These are phyloP conservation scores for Emydocephalus ijimae DNA, from an alignment of 2,113 vertebrate genomes.

Conservation along the genomic window DNA sequence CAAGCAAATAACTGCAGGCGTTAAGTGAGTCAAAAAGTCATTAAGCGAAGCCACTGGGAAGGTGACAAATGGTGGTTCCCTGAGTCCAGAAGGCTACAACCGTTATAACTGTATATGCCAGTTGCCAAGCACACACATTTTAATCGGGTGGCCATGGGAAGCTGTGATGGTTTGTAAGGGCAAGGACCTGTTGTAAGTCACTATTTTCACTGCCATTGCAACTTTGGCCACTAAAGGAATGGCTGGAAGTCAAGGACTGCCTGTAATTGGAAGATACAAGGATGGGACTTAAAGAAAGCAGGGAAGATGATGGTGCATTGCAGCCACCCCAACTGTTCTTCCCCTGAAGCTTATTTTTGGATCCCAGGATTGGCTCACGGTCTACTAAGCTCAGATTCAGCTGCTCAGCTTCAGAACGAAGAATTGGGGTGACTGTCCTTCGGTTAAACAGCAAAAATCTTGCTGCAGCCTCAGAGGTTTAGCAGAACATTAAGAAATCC, in stretches of 20 bases:
- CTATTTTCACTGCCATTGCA: not conserved
- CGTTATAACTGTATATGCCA: not conserved
- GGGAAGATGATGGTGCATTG: not conserved
- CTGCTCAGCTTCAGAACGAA: not conserved
- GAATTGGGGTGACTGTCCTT: fast-evolving
- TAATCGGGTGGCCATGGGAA: not conserved
- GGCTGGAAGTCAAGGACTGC: too few species aligned
- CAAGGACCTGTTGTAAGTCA: not conserved
- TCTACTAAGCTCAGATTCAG: not conserved
- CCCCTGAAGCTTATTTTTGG: not conserved
- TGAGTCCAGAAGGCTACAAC: not conserved
- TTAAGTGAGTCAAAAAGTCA: too few species aligned
- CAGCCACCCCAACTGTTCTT: not conserved
- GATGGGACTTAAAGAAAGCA: not conserved
- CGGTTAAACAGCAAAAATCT: not conserved
- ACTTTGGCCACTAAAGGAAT: not conserved
- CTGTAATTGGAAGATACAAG: not conserved
- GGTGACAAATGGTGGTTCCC: not conserved
- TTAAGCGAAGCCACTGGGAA: too few species aligned
- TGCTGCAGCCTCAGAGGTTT: not conserved
- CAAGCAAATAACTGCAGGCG: too few species aligned
- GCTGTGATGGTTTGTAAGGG: not conserved
- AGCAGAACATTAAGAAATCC: not conserved
- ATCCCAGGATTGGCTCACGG: not conserved
- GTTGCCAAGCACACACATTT: not conserved